Conservation (phyloP, 2,113 vertebrate genomes). For the Dendrocopos noguchii region DNA sequence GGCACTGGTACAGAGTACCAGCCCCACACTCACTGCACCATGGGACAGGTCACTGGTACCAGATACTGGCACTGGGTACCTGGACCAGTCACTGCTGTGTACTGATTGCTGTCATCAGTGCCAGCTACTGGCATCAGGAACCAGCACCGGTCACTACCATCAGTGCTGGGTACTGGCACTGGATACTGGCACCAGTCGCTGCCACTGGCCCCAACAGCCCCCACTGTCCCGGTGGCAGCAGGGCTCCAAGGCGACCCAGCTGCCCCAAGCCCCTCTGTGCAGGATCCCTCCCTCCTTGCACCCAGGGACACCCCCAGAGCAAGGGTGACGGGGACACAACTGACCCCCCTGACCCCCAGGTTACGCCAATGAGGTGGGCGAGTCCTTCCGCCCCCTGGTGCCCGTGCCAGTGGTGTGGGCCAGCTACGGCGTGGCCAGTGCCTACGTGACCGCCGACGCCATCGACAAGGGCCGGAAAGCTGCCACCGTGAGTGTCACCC, state of each 20-base stretch:
- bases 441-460: constrained; percentile 91
- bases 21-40: background rate
- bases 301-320: background rate
- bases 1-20: background rate
- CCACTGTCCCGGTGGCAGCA: accelerated
- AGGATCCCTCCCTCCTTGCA: background rate
- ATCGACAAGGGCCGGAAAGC: constrained; percentile 93
- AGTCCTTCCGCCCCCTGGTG: constrained; percentile 91
- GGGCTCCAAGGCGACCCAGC: background rate
- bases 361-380: constrained; percentile 95
- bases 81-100: accelerated
- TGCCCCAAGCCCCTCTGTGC: background rate
- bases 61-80: too few relatives aligned
- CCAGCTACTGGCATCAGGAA: background rate
- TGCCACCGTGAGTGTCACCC: constrained; percentile 77
- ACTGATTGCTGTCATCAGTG: background rate
- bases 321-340: background rate
- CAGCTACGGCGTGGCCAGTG: constrained; percentile 88
- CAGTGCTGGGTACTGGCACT: background rate
- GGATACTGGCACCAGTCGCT: background rate
- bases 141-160: background rate
- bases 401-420: constrained; percentile 87
- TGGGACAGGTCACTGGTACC: background rate
- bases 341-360: constrained; percentile 71
- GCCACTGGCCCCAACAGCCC: accelerated